Conservation (phyloP, 2,113 vertebrate genomes). For the Poeciliopsis turrubarensis region DNA sequence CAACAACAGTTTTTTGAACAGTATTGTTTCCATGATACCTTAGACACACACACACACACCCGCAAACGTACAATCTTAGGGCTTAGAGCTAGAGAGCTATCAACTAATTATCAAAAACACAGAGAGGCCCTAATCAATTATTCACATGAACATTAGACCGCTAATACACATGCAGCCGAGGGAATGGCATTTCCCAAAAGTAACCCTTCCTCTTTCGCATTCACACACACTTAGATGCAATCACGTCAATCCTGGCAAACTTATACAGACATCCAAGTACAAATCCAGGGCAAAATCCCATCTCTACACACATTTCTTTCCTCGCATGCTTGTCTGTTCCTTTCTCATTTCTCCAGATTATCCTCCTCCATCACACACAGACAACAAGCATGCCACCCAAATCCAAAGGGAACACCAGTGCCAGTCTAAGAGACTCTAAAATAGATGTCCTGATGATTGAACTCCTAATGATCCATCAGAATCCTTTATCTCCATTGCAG, state of each 20-base stretch:
- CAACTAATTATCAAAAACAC: constrained; percentile 92
- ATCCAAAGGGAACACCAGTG: constrained; percentile 56
- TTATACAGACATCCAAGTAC: constrained; percentile 30
- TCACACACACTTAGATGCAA: constrained; percentile 33
- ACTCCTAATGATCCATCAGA: constrained; percentile 57
- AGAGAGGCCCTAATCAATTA: constrained; percentile 92
- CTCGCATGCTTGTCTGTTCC: constrained; percentile 15
- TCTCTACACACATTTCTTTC: constrained; percentile 14
- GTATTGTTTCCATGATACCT: constrained; percentile 65
- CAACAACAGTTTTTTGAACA: constrained; percentile 24
- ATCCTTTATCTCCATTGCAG: constrained; percentile 7
- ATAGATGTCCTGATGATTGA: constrained; percentile 64
- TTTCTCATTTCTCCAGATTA: constrained; percentile 12
- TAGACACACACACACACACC: constrained; percentile 18
- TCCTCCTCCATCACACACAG: constrained; percentile 28
- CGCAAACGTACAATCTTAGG: constrained; percentile 74
- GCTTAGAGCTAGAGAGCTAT: constrained; percentile 85
- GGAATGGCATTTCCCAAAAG: constrained; percentile 85
- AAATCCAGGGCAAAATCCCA: constrained; percentile 19
- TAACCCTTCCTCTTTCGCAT: constrained; percentile 66
- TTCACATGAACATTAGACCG: constrained; percentile 92
- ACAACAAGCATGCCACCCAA: constrained; percentile 71
- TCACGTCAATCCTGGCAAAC: constrained; percentile 37
- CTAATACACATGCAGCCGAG: constrained; percentile 85
- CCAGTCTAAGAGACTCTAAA: constrained; percentile 44